These are phyloP conservation scores for Toxotes chatareus DNA, from an alignment of 2,113 vertebrate species.

Conservation along the genomic window DNA sequence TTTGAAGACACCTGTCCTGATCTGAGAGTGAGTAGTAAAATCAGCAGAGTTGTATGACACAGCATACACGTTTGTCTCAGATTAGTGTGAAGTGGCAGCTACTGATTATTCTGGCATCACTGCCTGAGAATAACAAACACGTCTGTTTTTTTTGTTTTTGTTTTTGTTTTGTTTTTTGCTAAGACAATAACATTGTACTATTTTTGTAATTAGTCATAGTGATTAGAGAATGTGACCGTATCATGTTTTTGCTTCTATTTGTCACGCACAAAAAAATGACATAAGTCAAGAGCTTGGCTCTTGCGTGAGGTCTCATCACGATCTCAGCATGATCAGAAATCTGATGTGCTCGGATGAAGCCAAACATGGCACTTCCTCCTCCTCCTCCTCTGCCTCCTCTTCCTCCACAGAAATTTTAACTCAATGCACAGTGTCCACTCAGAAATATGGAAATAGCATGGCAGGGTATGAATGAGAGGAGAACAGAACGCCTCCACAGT, in stretches of 20 bases:
- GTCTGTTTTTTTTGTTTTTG: not conserved
- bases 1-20: not conserved
- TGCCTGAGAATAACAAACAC: not conserved
- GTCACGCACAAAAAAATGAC: slow-evolving; percentile 33
- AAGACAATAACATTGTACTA: not conserved
- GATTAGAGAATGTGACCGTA: not conserved
- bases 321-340: slow-evolving; percentile 68
- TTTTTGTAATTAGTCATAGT: not conserved
- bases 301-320: slow-evolving; percentile 63
- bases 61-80: slow-evolving; percentile 15
- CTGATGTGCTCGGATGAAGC: slow-evolving; percentile 61
- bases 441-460: slow-evolving; percentile 64
- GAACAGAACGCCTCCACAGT: slow-evolving; percentile 76
- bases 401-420: slow-evolving; percentile 57
- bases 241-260: slow-evolving; percentile 3
- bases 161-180: not conserved
- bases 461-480: slow-evolving; percentile 73
- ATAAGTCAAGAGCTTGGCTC: slow-evolving; percentile 62
- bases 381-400: slow-evolving; percentile 43
- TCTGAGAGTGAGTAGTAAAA: slow-evolving; percentile 9
- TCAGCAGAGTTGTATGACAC: not conserved
- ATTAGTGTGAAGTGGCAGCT: not conserved
- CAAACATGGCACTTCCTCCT: slow-evolving; percentile 79
- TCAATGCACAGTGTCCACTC: slow-evolving; percentile 57
- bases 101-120: not conserved